Base-by-base conservation (phyloP, 2,888 invertebrate species). In the Idaea straminata region DNA sequence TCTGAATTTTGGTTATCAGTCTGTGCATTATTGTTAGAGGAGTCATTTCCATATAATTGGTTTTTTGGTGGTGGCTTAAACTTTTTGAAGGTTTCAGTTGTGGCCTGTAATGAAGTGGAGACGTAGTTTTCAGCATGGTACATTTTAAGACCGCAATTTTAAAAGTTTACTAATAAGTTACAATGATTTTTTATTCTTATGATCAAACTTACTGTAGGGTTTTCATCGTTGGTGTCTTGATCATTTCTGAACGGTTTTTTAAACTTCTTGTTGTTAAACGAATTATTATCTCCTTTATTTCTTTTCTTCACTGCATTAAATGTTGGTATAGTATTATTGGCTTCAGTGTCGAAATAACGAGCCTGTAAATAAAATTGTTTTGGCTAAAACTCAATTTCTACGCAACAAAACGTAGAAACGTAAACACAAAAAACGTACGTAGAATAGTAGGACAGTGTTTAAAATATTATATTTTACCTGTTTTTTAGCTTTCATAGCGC, bases 341-440 rank as follows among this genome's bases (percentile, higher is more conserved):
- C 71, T 62, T 79, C 77, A 59, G 73, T 62, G 62, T 85, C 81
- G 70, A 88, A 91, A 76, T 91, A 90, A 35, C 89, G 83, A 71
- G 81, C 76, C 63, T 70, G 66, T 62, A 72, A n/a, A 71, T 35
- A 58, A 35, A 15, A 58, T 15, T 35, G 34, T 15, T 57, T 34
- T 57, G 47, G 3, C 10, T 13, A 47, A 47, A 47, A 10, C 13
- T 47, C 47, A 13, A 47, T 47, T 47, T 47, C 38, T n/a, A 38
- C 47, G 47, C 47, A 47, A 47, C 47, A 10, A 47, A 47, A 7
- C 4, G 13, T 13, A 47, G 13, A 47, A 10, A 13, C 13, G 0
- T 47, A 13, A 7, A 36, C 10, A 7, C 13, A 47, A 13, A 47
- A 47, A 5, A 7, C 47, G 47, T 47, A 10, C n/a, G 47, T 47